Evolutionary conservation across 2,797 vertebrate genomes (phyloP).

Genomic region (Dromococcyx pavoninus): DNA sequence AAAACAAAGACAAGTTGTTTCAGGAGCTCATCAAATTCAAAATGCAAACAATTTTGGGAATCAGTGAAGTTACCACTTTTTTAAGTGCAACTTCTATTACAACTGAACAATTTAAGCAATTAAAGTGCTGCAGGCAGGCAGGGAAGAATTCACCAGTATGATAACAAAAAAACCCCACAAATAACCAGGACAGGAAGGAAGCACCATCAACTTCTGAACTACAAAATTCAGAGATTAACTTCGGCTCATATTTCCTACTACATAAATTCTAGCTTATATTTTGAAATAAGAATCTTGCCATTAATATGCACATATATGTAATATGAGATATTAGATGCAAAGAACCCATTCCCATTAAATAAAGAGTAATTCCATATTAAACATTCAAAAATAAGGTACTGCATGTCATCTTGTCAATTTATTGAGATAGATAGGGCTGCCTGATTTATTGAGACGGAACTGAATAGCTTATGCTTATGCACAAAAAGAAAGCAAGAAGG

Average conservation of each 20-base stretch:
- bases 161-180: not conserved
- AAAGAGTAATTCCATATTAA: not conserved
- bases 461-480: not conserved
- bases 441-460: not conserved
- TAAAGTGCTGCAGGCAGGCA: not conserved
- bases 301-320: not conserved
- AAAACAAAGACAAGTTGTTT: not conserved
- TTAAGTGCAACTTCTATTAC: not conserved
- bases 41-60: not conserved
- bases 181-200: not conserved
- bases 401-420: not conserved
- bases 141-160: not conserved
- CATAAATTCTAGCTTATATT: not conserved
- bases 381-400: not conserved
- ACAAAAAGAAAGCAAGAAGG: not conserved
- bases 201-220: not conserved
- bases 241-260: not conserved
- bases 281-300: not conserved
- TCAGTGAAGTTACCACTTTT: not conserved
- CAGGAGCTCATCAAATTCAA: not conserved
- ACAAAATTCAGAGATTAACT: not conserved
- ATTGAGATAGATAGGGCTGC: not conserved
- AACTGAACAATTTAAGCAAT: not conserved
- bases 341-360: not conserved
- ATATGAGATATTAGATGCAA: not conserved